Evolutionary conservation across 2,888 invertebrate genomes (phyloP), one percentile per base, ranked within the genome.

Genomic region (Lithodes maja): DNA sequence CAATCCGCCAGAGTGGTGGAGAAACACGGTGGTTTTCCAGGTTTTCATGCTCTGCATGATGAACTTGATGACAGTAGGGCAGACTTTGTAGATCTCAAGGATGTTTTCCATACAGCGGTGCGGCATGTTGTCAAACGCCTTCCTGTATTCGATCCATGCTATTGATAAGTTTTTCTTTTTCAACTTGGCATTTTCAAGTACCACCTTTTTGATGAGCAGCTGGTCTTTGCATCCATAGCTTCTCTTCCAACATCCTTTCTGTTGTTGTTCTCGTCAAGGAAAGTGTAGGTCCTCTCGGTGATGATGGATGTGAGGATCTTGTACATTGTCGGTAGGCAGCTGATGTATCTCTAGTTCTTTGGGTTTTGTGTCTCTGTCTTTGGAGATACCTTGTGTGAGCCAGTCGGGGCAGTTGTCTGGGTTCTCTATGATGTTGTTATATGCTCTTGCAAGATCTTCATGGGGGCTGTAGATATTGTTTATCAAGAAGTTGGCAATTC

Each of bases 351-450:
- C 1, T 74, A 74, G n/a, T 74, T 74, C 74, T 12, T 74, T n/a
- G 74, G 74, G 74, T 74, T 5, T 5, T 74, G n/a, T 74, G 74
- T 74, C 74, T 74, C 74, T 74, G 74, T 74, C 74, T 74, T 74
- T 74, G 74, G 74, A n/a, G 33, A 61, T 61, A 7, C 61, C 12
- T 12, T 5, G 61, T 61, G 61, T 61, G 61, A 61, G 61, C 61
- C 5, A 61, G 7, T 61, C 61, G 61, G 61, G 61, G 61, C 61
- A 61, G 5, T 61, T 61, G 7, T 61, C 61, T 61, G 61, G 61
- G 12, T 61, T 61, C 61, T 61, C 12, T 61, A 61, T 12, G 12
- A 61, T 61, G 61, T 61, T 12, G 12, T 61, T 61, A 12, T 61
- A 61, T 12, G 61, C 61, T 1, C 5, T 3, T n/a, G 74, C n/a